These are phyloP conservation scores for Gambelia wislizenii DNA, from an alignment of 2,797 vertebrate genomes.

Conservation along the genomic window DNA sequence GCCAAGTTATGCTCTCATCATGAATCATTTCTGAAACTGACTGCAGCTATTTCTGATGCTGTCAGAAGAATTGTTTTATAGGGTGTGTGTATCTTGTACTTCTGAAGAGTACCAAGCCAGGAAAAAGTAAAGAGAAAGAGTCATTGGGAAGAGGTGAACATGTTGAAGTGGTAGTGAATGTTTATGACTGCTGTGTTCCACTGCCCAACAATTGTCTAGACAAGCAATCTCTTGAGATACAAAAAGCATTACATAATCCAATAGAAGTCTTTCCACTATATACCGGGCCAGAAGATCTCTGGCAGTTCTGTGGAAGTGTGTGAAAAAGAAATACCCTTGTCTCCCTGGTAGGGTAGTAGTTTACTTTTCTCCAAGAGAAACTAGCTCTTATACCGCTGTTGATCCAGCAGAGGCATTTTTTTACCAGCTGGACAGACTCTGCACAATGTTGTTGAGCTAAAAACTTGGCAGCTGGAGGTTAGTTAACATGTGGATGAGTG, in stretches of 20 bases:
- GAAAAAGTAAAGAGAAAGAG: slow-evolving; percentile 29
- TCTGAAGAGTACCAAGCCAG: slow-evolving; percentile 25
- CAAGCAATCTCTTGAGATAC: slow-evolving; percentile 25
- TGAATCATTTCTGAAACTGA: slow-evolving; percentile 40
- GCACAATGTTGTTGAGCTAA: too few relatives aligned
- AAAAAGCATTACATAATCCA: background rate
- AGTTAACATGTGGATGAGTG: background rate
- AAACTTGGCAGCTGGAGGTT: background rate
- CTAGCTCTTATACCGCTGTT: background rate
- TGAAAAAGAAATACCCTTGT: background rate
- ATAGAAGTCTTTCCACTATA: background rate
- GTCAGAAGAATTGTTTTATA: slow-evolving; percentile 46
- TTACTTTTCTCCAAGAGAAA: background rate
- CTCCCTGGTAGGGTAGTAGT: background rate
- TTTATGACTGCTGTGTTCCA: slow-evolving; percentile 18
- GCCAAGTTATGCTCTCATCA: slow-evolving; percentile 33
- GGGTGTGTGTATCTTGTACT: slow-evolving; percentile 12
- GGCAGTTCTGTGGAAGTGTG: background rate
- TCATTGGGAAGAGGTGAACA: background rate
- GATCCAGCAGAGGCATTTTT: background rate
- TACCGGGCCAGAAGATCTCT: background rate
- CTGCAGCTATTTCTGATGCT: slow-evolving; percentile 54
- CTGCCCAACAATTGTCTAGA: slow-evolving; percentile 26
- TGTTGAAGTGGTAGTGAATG: slow-evolving; percentile 16
- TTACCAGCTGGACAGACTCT: background rate